Base-by-base conservation (phyloP, 2,888 invertebrate species). In the Parthenolecanium corni region DNA sequence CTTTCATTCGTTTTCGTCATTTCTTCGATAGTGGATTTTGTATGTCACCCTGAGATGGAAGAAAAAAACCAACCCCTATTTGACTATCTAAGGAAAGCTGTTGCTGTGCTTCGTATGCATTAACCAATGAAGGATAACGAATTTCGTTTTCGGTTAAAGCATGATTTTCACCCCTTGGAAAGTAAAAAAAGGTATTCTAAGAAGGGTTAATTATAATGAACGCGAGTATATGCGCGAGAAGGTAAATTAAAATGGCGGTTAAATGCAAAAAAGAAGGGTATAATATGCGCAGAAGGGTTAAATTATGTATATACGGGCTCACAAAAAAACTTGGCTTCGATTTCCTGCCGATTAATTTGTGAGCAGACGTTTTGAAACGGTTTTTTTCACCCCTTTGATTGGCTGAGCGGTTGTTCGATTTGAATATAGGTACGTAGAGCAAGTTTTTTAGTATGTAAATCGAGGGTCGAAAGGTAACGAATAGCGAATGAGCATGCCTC, bases 161-260 rank as follows among this genome's bases (percentile, higher is more conserved):
- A n/a, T n/a, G n/a, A n/a, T n/a, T n/a, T n/a, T n/a, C n/a, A n/a
- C n/a, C n/a, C n/a, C n/a, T n/a, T n/a, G n/a, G n/a, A n/a, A n/a
- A n/a, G n/a, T n/a, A n/a, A n/a, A 16, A 54, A 54, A 54, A 54
- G 31, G 31, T 31, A 31, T 31, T 31, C 31, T 4, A 31, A 31
- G 9, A 31, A 31, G 31, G 31, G 4, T 31, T 31, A 31, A 31
- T 31, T 31, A 31, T 31, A 31, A 31, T 31, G 9, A 31, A 6
- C 31, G 31, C 31, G 31, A 31, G 31, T 31, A 31, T 9, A 9
- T 9, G 9, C 5, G 49, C 46, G 18, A 18, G 25, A 9, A 21
- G 47, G 49, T 31, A 49, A 54, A 61, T 49, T 61, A 61, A 61
- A 61, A 61, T 61, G 61, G 61, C 61, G 61, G 61, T 61, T 61